Evolutionary conservation across 2,113 vertebrate genomes (phyloP), one percentile per base, ranked within the genome.

Genomic region (Spea bombifrons): DNA sequence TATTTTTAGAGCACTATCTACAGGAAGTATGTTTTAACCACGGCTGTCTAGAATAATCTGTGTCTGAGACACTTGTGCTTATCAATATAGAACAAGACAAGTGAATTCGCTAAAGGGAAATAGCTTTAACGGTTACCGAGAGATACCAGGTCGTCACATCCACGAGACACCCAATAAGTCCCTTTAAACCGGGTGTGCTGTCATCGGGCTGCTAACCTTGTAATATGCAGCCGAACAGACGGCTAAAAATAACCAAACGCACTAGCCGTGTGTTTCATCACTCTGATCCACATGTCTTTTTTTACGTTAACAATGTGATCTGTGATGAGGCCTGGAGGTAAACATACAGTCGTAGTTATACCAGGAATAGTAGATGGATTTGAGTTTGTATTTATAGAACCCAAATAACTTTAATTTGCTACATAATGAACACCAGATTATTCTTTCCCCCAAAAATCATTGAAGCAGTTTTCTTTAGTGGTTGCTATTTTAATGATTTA

Each of bases 211-310:
- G 13, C 16, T 66, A 13, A 53, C 44, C 63, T 59, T 43, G 70
- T 80, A 52, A 49, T 66, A 66, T 13, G 49, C 17, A 52, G 8
- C 47, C 47, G 45, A 48, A 30, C 63, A 64, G 12, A 63, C 1
- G 13, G 30, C 50, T 80, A 67, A 66, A 73, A 48, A 73, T 73
- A 80, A 16, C 65, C 12, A 12, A 55, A 30, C 52, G 59, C 57
- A 48, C 8, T 53, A 70, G n/a, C 67, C 17, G 49, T 44, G 30
- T 47, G 50, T 66, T 66, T 73, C 43, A 80, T 73, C 75, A 70
- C 75, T 76, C 66, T 7, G 52, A 15, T 70, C 66, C 16, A 69
- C 70, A 55, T 47, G 70, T 57, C 61, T 70, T 16, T 30, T 48
- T 17, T 43, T 7, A 55, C 16, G n/a, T 46, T 66, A 66, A 16